phyloP scores from a whole-genome alignment of 2,888 invertebrate genomes.

The Athalia rosae region DNA sequence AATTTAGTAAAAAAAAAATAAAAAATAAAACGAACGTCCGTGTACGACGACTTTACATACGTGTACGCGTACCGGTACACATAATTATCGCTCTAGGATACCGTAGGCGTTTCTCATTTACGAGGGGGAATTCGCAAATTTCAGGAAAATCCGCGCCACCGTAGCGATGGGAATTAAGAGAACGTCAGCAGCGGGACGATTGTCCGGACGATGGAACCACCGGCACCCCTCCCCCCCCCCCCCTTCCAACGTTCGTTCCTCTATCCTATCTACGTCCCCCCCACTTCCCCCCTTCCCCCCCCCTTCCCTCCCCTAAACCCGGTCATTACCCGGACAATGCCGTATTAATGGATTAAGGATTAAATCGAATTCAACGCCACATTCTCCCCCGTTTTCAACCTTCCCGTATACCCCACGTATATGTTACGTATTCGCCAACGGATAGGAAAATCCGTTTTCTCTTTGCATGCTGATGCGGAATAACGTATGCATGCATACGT shows the following conservation, averaged over 20 bases:
- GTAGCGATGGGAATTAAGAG: constrained; percentile 32
- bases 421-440: constrained; percentile 48
- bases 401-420: constrained; percentile 45
- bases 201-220: not conserved
- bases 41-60: no score
- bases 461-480: not conserved
- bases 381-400: constrained; percentile 50
- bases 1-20: no score
- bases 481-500: no score
- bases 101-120: constrained; percentile 20
- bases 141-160: not conserved
- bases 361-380: constrained; percentile 69
- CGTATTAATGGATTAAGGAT: constrained; percentile 70
- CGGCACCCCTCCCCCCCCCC: not conserved
- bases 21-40: no score
- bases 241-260: not conserved
- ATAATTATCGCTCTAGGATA: not conserved
- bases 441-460: constrained; percentile 24
- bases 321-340: constrained; percentile 69
- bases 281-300: not conserved
- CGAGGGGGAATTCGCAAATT: constrained; percentile 27
- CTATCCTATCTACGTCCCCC: not conserved
- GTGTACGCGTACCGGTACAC: no score
- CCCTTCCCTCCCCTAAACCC: not conserved
- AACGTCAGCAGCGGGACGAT: constrained; percentile 36